Evolutionary conservation across 2,113 vertebrate species (phyloP), one percentile per base, ranked within the genome.

Genomic region (Nipponia nippon): DNA sequence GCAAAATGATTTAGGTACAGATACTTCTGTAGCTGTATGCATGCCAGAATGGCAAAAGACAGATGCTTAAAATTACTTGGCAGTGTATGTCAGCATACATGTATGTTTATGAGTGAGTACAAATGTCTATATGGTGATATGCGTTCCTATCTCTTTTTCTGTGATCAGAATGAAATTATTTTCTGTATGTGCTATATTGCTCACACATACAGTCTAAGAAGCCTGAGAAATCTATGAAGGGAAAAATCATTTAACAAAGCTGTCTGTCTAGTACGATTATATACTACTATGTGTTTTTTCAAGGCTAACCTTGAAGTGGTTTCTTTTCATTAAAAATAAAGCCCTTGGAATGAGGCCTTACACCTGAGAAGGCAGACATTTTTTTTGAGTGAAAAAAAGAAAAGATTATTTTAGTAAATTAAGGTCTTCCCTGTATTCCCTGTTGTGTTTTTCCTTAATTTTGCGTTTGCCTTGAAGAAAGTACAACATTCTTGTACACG

Each of bases 261-360:
- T 97, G 91, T 81, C 71, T 93, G 23, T 86, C 91, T 89, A 75
- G 11, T 80, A 36, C 0, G 44, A 71, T 93, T 93, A 91, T 87
- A 85, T 82, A 93, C 61, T 93, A 69, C 65, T 61, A 25, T 34
- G 38, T 18, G 6, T 58, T 89, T 79, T 90, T 87, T 85, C 77
- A 97, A 96, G 77, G 42, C 44, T 94, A 80, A 58, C 72, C 95
- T 96, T 97, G 75, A 82, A 61, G 79, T 75, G 77, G 12, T 89
- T 96, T 81, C 91, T 97, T 95, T 95, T 94, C 69, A 70, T 93
- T 90, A 97, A 96, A 95, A 96, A 89, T 44, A 93, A 83, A 95
- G 85, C 52, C 84, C 90, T 93, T 96, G 42, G 72, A 93, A 91
- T 63, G 34, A 95, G n/a, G 36, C 40, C 63, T 94, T 94, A 95